These are phyloP conservation scores for Spizaetus ornatus DNA, from an alignment of 2,113 vertebrate genomes.

Conservation along the genomic window DNA sequence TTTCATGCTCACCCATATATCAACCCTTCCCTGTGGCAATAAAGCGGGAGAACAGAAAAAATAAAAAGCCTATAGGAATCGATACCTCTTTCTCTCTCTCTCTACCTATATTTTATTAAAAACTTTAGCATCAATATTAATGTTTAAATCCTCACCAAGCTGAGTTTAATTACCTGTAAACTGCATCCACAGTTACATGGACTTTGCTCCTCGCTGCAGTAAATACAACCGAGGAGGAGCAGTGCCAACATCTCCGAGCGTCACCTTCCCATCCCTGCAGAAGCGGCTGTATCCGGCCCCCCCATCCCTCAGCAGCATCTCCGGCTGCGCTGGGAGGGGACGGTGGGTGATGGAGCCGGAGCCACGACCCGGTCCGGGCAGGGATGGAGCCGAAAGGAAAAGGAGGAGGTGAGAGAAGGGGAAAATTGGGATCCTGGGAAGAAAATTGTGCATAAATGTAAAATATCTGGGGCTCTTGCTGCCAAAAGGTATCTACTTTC, in stretches of 20 bases:
- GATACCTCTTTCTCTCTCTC: background rate
- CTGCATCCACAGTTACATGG: background rate
- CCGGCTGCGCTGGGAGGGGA: background rate
- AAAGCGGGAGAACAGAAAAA: background rate
- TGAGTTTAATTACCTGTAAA: conserved; percentile 64
- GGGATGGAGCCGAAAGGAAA: background rate
- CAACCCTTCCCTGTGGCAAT: background rate
- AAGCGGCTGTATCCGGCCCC: background rate
- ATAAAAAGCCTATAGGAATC: conserved; percentile 18
- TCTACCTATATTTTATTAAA: conserved; percentile 61
- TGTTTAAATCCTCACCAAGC: conserved; percentile 42
- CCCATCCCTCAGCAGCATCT: background rate
- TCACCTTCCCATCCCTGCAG: background rate
- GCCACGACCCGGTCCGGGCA: background rate
- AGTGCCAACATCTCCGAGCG: background rate
- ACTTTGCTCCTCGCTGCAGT: background rate
- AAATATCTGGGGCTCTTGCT: background rate
- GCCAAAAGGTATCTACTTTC: background rate
- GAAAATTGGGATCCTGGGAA: background rate
- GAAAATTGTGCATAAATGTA: background rate
- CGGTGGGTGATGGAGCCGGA: background rate
- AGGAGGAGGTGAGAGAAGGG: background rate
- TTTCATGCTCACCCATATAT: background rate
- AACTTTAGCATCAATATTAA: conserved; percentile 61
- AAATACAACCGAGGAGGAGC: background rate